Evolutionary conservation across 2,113 vertebrate species (phyloP), one percentile per base, ranked within the genome.

Genomic region (Cryptotis parvus): DNA sequence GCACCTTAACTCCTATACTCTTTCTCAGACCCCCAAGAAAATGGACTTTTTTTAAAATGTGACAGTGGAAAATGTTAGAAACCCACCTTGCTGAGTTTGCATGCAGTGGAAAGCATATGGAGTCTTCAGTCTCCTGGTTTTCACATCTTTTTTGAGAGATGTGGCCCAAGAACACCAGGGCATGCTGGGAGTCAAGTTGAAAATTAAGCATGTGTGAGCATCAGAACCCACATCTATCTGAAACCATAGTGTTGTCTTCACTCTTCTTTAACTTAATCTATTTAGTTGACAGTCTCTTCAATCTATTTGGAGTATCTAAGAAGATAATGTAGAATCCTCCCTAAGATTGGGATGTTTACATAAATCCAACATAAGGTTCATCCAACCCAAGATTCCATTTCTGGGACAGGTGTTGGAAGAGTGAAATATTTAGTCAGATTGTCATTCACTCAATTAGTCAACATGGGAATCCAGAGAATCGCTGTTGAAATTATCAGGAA

Each of bases 351-450:
- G 35, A 35, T 5, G 3, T 43, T 4, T 9, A 27, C 10, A 14
- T 29, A 20, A 16, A 58, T 24, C 27, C 12, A 37, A 1, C 16
- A 0, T 24, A 4, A 14, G 31, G 24, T 14, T 35, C 4, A 1
- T 0, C 1, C 22, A 6, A 8, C 4, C 11, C 10, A 2, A 10
- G 1, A 4, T 8, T 24, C 69, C 18, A 1, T 14, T 0, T 33
- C 26, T 4, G 69, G 7, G 18, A 24, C 70, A 55, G 70, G 66
- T 0, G 3, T 15, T 1, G 0, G 0, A 11, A 1, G 15, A 3
- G 0, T 37, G 55, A 10, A 1, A 0, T 3, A 33, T 69, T 16
- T 1, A 11, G 0, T 11, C 1, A 31, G 65, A 14, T 1, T 41
- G 26, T 9, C 20, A 3, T 24, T 49, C 22, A 3, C 7, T 49